Base-by-base conservation (phyloP, 1,140 invertebrate species). In the Protaetia brevitarsis region DNA sequence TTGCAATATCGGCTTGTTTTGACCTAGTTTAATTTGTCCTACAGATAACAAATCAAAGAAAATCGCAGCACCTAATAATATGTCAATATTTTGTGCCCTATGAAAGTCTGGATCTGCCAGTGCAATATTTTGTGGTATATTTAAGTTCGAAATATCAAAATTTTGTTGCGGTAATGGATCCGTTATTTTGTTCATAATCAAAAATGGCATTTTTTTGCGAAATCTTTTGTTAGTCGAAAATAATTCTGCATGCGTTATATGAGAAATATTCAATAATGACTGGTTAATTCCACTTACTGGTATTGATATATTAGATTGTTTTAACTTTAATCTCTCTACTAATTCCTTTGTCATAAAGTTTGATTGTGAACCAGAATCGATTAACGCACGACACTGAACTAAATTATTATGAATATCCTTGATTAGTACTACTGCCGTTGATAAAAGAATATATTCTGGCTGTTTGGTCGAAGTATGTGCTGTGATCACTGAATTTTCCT, bases 41-140 rank as follows among this genome's bases (percentile, higher is more conserved):
- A n/a, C n/a, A 28, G 60, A 66, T 10, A 74, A 29, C 31, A 74
- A 41, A 19, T 64, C 45, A 59, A 60, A 71, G 58, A 72, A 73
- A n/a, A 71, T 23, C 27, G 66, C 71, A 11, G 70, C 71, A 19
- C 73, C 75, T 26, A 75, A 59, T 34, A 76, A 51, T 59, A 75
- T 31, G 37, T 76, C 72, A n/a, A 76, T 66, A 4, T 56, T 27
- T 1, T 26, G 34, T 29, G 16, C 67, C 62, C 34, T 59, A 41
- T 68, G 31, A 66, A 72, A 75, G 5, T 30, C 21, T 51, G 68
- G 68, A 65, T 75, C 72, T 27, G 71, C 72, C 3, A 74, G 26
- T 37, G 34, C 10, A 8, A 74, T 62, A 58, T 73, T 71, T 51
- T 66, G n/a, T 11, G 68, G 68, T 29, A 73, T 70, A 28, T 70